phyloP scores from a whole-genome alignment of 2,888 invertebrate genomes.

The Plemyria rubiginata region DNA sequence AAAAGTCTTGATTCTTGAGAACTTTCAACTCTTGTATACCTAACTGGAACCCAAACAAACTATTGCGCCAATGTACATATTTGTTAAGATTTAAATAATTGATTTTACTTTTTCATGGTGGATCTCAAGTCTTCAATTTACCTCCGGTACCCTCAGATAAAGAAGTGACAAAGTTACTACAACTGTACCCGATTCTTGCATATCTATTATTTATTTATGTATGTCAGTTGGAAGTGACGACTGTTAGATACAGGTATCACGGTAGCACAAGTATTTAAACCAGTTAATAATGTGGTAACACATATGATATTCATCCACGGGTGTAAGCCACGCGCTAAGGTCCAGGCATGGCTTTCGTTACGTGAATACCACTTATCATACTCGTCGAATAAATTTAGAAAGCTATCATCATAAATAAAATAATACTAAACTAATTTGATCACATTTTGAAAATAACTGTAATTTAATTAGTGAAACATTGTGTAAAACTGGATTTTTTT shows the following conservation, averaged over 20 bases:
- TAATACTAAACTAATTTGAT: slow-evolving; percentile 56
- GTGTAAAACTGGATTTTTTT: slow-evolving; percentile 33
- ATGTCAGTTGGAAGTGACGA: slow-evolving; percentile 9
- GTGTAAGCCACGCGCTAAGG: slow-evolving; percentile 49
- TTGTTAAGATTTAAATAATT: slow-evolving; percentile 42
- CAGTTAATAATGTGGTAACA: slow-evolving; percentile 68
- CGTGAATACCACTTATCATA: slow-evolving; percentile 59
- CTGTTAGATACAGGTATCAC: slow-evolving; percentile 42
- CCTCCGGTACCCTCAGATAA: slow-evolving; percentile 7
- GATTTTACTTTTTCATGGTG: slow-evolving; percentile 37
- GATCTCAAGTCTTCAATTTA: neutral
- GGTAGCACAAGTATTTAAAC: slow-evolving; percentile 60
- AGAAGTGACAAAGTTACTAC: slow-evolving; percentile 18
- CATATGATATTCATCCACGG: slow-evolving; percentile 60
- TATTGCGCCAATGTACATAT: slow-evolving; percentile 38
- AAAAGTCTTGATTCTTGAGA: slow-evolving; percentile 60
- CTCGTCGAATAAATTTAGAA: slow-evolving; percentile 64
- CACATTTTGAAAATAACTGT: slow-evolving; percentile 48
- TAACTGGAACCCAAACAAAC: slow-evolving; percentile 37
- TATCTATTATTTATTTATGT: slow-evolving; percentile 7
- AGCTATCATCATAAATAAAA: slow-evolving; percentile 60
- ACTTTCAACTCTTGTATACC: slow-evolving; percentile 51
- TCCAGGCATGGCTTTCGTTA: slow-evolving; percentile 51
- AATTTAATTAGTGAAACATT: slow-evolving; percentile 50
- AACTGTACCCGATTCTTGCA: slow-evolving; percentile 15